Evolutionary conservation across 2,888 invertebrate species (phyloP), one percentile per base, ranked within the genome.

Genomic region (Octonoba sinensis): DNA sequence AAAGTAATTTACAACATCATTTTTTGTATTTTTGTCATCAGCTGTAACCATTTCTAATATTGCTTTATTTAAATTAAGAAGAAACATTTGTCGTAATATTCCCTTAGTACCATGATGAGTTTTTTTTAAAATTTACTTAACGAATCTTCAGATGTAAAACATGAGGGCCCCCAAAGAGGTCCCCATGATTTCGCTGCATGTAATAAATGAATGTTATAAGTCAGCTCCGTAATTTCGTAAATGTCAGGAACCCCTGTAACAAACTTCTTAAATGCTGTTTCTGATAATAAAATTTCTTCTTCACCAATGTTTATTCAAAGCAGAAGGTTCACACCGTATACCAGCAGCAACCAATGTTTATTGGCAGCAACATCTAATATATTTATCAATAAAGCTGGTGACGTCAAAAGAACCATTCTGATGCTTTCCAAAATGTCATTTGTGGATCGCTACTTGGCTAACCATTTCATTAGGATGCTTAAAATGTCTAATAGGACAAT

Each of bases 201-300:
- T 6, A 74, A 36, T 1, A 74, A 54, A 65, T 74, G 74, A n/a
- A 74, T 20, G 20, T 74, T 65, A n/a, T 64, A 64, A 2, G 74
- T 65, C 15, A 49, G 51, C 20, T 65, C 46, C 27, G 36, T 51
- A n/a, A 57, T 57, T 57, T 20, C 57, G 20, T 57, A 57, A 4
- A 57, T 57, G 2, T 57, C 6, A 0, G 57, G 57, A 57, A 57
- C 8, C 36, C 3, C 36, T 1, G 36, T 11, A 36, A 36, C 36
- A 36, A 36, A 36, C 57, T 57, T 57, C 57, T 20, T 8, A 22
- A 57, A 20, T 22, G 57, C 57, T 57, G 18, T 11, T 57, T 57
- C 57, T 3, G 57, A 3, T 1, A 1, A n/a, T 11, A 57, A 16
- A 57, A 57, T 57, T 8, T 57, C 57, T 20, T 57, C 20, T 22